phyloP scores from a whole-genome alignment of 2,113 vertebrate species.

The Hemiprocne comata region DNA sequence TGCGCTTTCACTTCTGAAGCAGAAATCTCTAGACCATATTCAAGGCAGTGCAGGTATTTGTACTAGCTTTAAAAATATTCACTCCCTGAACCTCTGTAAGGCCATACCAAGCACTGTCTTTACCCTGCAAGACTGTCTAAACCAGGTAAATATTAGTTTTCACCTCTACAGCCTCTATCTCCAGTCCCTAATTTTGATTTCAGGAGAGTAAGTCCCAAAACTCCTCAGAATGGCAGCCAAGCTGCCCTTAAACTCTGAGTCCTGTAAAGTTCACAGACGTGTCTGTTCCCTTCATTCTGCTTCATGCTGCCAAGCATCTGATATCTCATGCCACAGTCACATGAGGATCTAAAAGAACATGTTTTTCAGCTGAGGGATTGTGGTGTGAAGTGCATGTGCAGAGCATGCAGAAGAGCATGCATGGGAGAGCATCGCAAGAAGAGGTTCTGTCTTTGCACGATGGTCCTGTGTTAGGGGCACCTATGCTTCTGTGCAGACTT shows the following conservation, averaged over 20 bases:
- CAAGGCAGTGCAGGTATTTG: constrained; percentile 13
- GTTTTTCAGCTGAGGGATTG: neutral
- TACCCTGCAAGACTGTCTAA: neutral
- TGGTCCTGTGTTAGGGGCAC: neutral
- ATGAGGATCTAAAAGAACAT: neutral
- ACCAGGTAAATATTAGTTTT: neutral
- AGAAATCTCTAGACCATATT: neutral
- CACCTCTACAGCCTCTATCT: neutral
- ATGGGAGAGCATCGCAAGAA: neutral
- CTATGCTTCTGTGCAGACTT: accelerated
- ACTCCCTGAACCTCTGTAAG: neutral
- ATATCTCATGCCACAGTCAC: neutral
- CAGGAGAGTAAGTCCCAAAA: neutral
- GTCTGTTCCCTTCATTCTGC: neutral
- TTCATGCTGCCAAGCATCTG: neutral
- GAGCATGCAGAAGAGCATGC: accelerated
- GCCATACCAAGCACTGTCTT: neutral
- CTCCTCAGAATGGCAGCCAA: neutral
- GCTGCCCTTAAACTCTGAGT: neutral
- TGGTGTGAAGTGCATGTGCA: neutral
- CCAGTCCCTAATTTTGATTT: neutral
- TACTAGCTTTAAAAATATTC: constrained; percentile 13
- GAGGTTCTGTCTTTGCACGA: neutral
- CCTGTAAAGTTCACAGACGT: neutral
- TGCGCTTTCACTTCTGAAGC: neutral